Percentiles rank a stretch among this genome's conserved stretches.
Evolutionary conservation across 2,113 vertebrate species (phyloP).

Genomic region (Cyanistes caeruleus): DNA sequence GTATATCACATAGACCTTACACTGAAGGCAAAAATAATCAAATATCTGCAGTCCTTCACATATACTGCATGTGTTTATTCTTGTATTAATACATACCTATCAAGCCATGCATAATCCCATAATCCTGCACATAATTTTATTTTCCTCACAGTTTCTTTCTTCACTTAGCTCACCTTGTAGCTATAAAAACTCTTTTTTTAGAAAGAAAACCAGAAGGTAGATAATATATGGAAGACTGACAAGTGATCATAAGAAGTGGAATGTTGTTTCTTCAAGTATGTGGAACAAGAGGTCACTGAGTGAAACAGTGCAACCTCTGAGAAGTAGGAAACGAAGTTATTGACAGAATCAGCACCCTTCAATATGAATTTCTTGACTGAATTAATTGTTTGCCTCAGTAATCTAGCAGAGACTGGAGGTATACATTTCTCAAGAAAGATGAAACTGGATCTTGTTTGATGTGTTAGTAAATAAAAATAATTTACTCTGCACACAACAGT

Average conservation of each 20-base stretch:
- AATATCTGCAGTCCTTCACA: not conserved
- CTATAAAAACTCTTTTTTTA: not conserved
- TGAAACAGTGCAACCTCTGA: not conserved
- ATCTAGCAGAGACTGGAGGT: slow-evolving; percentile 6
- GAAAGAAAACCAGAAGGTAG: not conserved
- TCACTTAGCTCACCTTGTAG: not conserved
- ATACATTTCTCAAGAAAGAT: not conserved
- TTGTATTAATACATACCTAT: not conserved
- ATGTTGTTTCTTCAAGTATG: not conserved
- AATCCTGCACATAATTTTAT: not conserved
- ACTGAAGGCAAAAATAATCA: not conserved
- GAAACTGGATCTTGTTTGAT: slow-evolving; percentile 8
- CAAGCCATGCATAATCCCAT: not conserved
- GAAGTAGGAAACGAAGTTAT: not conserved
- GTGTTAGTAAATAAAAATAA: slow-evolving; percentile 15
- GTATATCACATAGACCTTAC: not conserved
- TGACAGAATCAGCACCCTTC: slow-evolving; percentile 40
- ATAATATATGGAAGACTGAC: not conserved
- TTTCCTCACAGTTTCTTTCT: not conserved
- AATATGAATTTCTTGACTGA: slow-evolving; percentile 37
- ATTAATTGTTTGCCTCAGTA: slow-evolving; percentile 50
- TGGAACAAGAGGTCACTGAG: not conserved
- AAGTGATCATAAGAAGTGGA: not conserved
- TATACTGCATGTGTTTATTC: not conserved
- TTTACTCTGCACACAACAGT: not conserved